Evolutionary conservation across 2,888 invertebrate species (phyloP), one percentile per base, ranked within the genome.

Genomic region (Biston stratarius): DNA sequence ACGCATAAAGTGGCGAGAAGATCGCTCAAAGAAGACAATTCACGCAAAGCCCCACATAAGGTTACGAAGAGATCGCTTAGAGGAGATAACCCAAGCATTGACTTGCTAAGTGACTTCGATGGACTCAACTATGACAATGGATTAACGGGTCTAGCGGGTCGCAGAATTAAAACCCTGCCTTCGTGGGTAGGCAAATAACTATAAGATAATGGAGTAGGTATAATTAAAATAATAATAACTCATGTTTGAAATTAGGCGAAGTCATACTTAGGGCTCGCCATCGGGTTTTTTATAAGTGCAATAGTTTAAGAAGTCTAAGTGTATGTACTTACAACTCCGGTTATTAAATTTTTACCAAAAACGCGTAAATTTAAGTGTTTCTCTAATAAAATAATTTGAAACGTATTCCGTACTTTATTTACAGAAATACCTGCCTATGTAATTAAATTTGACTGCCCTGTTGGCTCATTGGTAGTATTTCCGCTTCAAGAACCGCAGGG

Each of bases 91-190:
- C 86, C 86, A 0, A 87, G 83, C 72, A 88, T 87, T 65, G 92
- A 92, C 64, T 77, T 94, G 33, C 71, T 93, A 55, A 85, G 86
- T n/a, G 83, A 87, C 58, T 80, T 84, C n/a, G 92, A 93, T 7
- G 86, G 83, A 5, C 76, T 84, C 2, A 77, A 84, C 14, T 84
- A 83, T 52, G 90, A 90, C 47, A 84, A 84, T 48, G 85, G 85
- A 1, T 69, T 88, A 9, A 78, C 85, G 0, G 84, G 86, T 67
- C 65, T 92, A 0, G 90, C 81, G 49, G 90, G 90, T 7, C 84
- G 94, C 65, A 90, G 90, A 77, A 93, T 94, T 51, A 93, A 90
- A 77, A 89, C 91, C 66, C 81, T 94, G 10, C 94, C 94, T 2
- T 84, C 92, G 8, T 94, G 90, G 90, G 81, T 86, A 48, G 94